A percentile compares a stretch with the other conserved stretches of the same genome.
These are phyloP conservation scores for Nemotelus nigrinus DNA, from an alignment of 2,888 invertebrate genomes.

Conservation along the genomic window DNA sequence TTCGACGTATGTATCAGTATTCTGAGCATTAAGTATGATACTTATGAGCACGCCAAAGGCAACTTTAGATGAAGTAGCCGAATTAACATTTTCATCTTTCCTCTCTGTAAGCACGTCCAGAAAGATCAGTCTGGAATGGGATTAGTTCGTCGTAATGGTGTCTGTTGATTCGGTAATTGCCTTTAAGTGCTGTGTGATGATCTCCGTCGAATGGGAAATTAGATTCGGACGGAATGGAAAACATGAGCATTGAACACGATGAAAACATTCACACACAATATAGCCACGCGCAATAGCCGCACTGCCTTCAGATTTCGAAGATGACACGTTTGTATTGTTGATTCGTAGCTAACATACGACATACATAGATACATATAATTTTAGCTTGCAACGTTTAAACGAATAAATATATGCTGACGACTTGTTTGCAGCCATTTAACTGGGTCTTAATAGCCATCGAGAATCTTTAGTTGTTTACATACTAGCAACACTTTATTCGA, in stretches of 20 bases:
- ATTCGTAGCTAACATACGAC: too few species aligned
- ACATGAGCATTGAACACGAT: too few species aligned
- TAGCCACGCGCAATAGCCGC: too few species aligned
- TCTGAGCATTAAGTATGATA: too few species aligned
- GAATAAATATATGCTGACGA: not conserved
- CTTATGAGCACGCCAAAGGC: too few species aligned
- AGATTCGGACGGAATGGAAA: too few species aligned
- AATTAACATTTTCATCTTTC: slow-evolving; percentile 17
- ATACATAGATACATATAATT: too few species aligned
- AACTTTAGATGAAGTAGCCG: not conserved
- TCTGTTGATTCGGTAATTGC: slow-evolving; percentile 30
- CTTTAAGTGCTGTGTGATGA: slow-evolving; percentile 31
- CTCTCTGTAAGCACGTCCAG: slow-evolving; percentile 2
- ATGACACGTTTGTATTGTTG: too few species aligned
- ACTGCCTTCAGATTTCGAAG: too few species aligned
- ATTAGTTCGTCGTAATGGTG: slow-evolving; percentile 21
- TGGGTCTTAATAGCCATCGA: not conserved
- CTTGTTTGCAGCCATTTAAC: not conserved
- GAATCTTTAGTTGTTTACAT: not conserved
- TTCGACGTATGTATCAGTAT: too few species aligned
- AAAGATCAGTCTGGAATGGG: slow-evolving; percentile 14
- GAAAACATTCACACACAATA: too few species aligned
- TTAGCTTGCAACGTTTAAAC: too few species aligned
- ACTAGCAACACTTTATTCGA: not conserved
- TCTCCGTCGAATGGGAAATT: slow-evolving; percentile 12